Base-by-base conservation (phyloP, 2,888 invertebrate species). In the Adela reaumurella region DNA sequence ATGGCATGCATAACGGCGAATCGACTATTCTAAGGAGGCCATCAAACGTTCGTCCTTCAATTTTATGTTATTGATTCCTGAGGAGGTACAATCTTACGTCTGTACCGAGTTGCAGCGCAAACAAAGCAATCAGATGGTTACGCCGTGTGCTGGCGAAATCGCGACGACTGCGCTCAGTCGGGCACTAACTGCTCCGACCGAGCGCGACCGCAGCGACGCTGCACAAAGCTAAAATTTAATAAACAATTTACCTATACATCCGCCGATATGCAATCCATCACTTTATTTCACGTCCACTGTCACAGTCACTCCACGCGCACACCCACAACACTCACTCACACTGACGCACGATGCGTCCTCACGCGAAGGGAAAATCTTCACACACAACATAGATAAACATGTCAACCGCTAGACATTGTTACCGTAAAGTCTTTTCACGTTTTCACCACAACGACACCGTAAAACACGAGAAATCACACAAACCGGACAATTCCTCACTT, bases 321-420 rank as follows among this genome's bases (percentile, higher is more conserved):
- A 60, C 54, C 59, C 64, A 62, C 66, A 19, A 35, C 58, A 11
- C 18, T 8, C 62, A 61, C 70, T 64, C 73, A 71, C 76, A 74
- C 76, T 62, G 63, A 59, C 67, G 62, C 70, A 71, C 68, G 57
- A 63, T 70, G 70, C 70, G 74, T 74, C 74, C 76, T 77, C 76
- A 77, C 77, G 70, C 76, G 68, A 78, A 76, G 77, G 78, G 77
- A 78, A 78, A 78, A 77, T 77, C 78, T 77, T 78, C 78, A 77
- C 74, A 77, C 74, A 78, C 77, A 76, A 71, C 74, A 78, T 77
- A 77, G 78, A 78, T 78, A 78, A 78, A 78, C 78, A 78, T 78
- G 78, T 78, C 78, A 78, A 78, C 74, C 74, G 65, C 72, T 76
- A 76, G 72, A 78, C 77, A 78, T 77, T 73, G 76, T 77, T 76